Conservation (phyloP, 1,140 invertebrate genomes). For the Megathymus violae region DNA sequence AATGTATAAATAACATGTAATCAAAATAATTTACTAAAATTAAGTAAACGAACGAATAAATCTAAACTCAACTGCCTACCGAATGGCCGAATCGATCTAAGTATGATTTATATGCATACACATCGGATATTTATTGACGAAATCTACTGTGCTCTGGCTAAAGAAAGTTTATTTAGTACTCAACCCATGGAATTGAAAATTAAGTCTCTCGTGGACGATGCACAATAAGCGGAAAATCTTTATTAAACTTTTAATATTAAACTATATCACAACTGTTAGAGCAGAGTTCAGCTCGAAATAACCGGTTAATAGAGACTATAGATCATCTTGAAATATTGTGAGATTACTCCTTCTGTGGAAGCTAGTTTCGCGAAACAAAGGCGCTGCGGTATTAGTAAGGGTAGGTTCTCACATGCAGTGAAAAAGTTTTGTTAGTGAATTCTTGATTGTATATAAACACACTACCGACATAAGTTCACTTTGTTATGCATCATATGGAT, state of each 20-base stretch:
- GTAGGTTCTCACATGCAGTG: not conserved
- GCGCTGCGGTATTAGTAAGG: constrained; percentile 17
- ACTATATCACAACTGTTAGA: constrained; percentile 35
- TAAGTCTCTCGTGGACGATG: not conserved
- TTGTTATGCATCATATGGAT: no score
- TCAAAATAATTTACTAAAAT: no score
- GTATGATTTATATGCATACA: no score
- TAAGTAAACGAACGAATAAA: no score
- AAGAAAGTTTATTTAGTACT: no score
- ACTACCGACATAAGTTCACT: no score
- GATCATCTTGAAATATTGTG: constrained; percentile 51
- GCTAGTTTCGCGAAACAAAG: constrained; percentile 34
- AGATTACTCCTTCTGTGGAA: constrained; percentile 37
- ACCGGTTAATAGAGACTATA: constrained; percentile 42
- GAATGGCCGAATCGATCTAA: no score
- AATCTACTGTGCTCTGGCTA: no score
- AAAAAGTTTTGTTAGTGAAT: not conserved
- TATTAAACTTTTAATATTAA: constrained; percentile 43
- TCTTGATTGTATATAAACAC: no score
- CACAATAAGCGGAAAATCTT: constrained; percentile 26
- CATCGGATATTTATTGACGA: not conserved
- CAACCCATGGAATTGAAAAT: not conserved
- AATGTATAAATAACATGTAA: no score
- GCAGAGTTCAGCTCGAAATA: constrained; percentile 40
- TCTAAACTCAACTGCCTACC: no score